Evolutionary conservation across 1,140 invertebrate species (phyloP).

Genomic region (Pseudomyrmex sp.): DNA sequence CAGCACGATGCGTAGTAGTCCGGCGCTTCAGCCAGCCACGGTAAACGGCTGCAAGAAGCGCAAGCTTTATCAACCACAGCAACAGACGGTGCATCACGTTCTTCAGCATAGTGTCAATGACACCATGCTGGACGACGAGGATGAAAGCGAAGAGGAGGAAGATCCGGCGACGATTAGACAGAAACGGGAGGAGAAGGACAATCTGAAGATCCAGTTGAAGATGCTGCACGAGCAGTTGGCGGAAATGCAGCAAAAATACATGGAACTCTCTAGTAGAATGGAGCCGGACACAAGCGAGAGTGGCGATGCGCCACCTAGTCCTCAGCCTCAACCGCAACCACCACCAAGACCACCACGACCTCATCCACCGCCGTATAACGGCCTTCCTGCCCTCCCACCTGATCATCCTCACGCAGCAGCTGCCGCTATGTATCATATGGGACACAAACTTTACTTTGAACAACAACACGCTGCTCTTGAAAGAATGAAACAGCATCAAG

Average conservation of each 20-base stretch:
- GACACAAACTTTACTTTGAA: slow-evolving; percentile 83
- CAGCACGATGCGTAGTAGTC: slow-evolving; percentile 95
- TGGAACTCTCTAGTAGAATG: slow-evolving; percentile 93
- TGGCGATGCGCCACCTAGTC: slow-evolving; percentile 88
- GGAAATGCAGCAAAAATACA: slow-evolving; percentile 96
- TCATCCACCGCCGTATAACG: slow-evolving; percentile 85
- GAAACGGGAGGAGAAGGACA: slow-evolving; percentile 93
- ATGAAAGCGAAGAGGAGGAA: slow-evolving; percentile 91
- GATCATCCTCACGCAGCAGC: slow-evolving; percentile 84
- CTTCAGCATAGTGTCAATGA: slow-evolving; percentile 87
- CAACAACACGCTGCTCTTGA: slow-evolving; percentile 86
- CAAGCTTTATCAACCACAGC: slow-evolving; percentile 98
- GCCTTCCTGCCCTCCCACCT: slow-evolving; percentile 86
- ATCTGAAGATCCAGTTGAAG: slow-evolving; percentile 93
- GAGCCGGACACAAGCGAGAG: slow-evolving; percentile 89
- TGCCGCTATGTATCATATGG: slow-evolving; percentile 84
- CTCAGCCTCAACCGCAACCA: slow-evolving; percentile 84
- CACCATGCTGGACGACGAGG: slow-evolving; percentile 90
- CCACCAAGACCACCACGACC: slow-evolving; percentile 86
- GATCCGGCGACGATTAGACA: slow-evolving; percentile 91
- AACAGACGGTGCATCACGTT: slow-evolving; percentile 88
- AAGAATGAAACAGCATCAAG: slow-evolving; percentile 86
- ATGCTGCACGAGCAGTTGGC: slow-evolving; percentile 95
- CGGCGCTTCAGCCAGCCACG: slow-evolving; percentile 88
- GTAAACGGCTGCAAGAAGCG: slow-evolving; percentile 98